Evolutionary conservation across 2,888 invertebrate genomes (phyloP).

Genomic region (Eupeodes latifasciatus): DNA sequence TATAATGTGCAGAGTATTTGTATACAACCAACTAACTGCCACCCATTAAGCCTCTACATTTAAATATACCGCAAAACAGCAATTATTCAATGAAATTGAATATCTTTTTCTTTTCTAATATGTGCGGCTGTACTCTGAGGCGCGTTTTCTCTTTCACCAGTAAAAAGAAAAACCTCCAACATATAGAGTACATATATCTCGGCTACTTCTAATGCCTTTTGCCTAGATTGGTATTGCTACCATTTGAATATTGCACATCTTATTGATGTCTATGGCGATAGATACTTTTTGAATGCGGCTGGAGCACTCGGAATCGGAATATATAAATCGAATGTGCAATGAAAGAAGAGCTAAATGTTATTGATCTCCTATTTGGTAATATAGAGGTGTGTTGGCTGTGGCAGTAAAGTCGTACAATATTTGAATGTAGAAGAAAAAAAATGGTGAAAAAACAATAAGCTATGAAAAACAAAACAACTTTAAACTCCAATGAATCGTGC

Average conservation of each 20-base stretch:
- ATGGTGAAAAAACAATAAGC: neutral
- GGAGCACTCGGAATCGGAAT: neutral
- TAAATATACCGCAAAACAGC: conserved; percentile 62
- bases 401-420: neutral
- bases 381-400: conserved; percentile 35
- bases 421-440: neutral
- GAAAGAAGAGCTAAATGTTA: conserved; percentile 61
- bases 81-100: conserved; percentile 75
- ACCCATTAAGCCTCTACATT: conserved; percentile 62
- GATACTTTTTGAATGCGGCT: conserved; percentile 13
- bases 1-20: conserved; percentile 16
- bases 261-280: neutral
- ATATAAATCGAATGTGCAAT: conserved; percentile 57
- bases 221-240: conserved; percentile 32
- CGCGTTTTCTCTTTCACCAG: conserved; percentile 72
- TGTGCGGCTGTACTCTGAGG: conserved; percentile 37
- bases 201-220: conserved; percentile 2
- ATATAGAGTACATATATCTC: neutral
- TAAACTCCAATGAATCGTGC: conserved; percentile 61
- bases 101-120: conserved; percentile 65
- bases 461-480: conserved; percentile 40
- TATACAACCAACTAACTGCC: conserved; percentile 24
- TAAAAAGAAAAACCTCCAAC: neutral
- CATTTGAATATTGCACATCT: conserved; percentile 68
- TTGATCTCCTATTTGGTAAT: conserved; percentile 76